Percentiles rank a stretch among this genome's conserved stretches.
These are phyloP conservation scores for Colletes collaris DNA, from an alignment of 2,888 invertebrate species.

Conservation along the genomic window DNA sequence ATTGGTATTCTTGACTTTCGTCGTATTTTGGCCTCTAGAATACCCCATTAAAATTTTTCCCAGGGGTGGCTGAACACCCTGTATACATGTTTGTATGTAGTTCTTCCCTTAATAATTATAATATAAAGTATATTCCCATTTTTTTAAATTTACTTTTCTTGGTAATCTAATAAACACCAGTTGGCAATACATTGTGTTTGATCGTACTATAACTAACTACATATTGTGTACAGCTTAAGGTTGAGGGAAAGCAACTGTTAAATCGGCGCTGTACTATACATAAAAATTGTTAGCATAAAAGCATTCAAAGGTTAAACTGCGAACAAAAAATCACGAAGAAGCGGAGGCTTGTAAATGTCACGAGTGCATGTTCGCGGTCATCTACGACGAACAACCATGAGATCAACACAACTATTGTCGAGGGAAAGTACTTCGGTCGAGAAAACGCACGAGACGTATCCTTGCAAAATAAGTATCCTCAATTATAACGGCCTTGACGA, in stretches of 20 bases:
- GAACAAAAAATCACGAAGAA: slow-evolving; percentile 5
- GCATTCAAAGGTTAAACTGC: slow-evolving; percentile 22
- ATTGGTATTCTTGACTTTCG: too few relatives aligned
- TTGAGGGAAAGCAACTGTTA: slow-evolving; percentile 1
- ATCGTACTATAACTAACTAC: too few relatives aligned
- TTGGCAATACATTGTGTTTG: too few relatives aligned
- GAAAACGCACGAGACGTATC: background rate
- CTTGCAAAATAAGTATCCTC: slow-evolving; percentile 21
- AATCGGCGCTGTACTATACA: background rate
- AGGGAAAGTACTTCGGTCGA: slow-evolving; percentile 1
- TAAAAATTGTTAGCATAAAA: slow-evolving; percentile 5
- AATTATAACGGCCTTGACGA: background rate
- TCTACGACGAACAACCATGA: background rate
- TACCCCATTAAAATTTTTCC: too few relatives aligned
- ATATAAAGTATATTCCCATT: too few relatives aligned
- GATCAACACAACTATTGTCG: background rate
- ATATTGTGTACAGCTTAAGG: background rate
- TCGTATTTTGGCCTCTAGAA: too few relatives aligned
- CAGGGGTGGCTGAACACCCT: too few relatives aligned
- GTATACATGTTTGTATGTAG: too few relatives aligned
- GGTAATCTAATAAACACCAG: too few relatives aligned
- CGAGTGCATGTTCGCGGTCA: slow-evolving; percentile 13
- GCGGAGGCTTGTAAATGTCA: slow-evolving; percentile 40
- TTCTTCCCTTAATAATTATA: too few relatives aligned
- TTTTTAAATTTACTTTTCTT: too few relatives aligned